A percentile compares a stretch with the other conserved stretches of the same genome.
Conservation (phyloP, 2,797 vertebrate genomes). For the Chloroceryle inda region DNA sequence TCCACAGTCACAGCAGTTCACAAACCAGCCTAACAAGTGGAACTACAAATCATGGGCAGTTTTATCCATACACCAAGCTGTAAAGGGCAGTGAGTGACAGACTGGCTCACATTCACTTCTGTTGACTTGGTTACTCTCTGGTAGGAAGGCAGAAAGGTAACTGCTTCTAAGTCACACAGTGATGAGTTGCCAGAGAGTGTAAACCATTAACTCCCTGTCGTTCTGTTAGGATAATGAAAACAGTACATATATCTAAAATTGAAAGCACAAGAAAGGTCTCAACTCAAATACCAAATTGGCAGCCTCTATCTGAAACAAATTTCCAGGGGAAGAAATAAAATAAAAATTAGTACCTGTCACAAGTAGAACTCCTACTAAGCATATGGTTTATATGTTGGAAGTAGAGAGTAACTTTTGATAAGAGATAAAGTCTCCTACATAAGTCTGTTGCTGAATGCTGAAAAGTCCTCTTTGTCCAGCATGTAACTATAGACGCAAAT, state of each 20-base stretch:
- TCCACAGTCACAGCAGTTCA: neutral
- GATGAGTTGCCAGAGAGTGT: rapidly evolving
- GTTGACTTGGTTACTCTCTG: neutral
- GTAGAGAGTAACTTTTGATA: neutral
- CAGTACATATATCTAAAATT: neutral
- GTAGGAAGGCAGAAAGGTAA: neutral
- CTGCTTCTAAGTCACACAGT: neutral
- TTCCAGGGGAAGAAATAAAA: neutral
- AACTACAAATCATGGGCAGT: neutral
- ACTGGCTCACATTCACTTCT: neutral
- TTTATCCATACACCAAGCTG: neutral
- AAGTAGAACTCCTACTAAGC: neutral
- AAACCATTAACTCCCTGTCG: neutral
- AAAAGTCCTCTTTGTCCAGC: neutral
- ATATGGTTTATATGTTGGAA: neutral
- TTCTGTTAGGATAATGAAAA: neutral
- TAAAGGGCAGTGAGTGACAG: neutral
- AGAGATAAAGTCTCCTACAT: neutral
- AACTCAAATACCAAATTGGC: neutral
- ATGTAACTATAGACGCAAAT: neutral
- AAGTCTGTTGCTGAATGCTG: neutral
- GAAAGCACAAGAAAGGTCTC: neutral
- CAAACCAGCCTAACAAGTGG: neutral
- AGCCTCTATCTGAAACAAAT: neutral
- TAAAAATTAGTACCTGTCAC: neutral